Conservation (phyloP, 2,888 invertebrate species). For the Syrista parreyssii region DNA sequence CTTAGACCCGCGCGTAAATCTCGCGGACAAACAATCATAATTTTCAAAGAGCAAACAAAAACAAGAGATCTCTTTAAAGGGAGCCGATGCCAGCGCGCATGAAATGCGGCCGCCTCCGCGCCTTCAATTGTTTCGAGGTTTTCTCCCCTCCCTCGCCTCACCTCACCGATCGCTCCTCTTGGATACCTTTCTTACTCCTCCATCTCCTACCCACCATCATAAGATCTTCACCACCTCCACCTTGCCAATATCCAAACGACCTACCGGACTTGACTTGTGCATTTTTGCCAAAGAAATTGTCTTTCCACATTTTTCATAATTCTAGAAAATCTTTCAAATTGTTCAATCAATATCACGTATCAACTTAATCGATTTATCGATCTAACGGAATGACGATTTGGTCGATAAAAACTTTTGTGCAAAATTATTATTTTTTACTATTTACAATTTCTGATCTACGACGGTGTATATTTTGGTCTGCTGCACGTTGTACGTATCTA, state of each 20-base stretch:
- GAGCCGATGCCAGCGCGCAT: conserved; percentile 58
- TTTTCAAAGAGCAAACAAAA: conserved; percentile 61
- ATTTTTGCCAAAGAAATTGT: neutral
- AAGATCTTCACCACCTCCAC: conserved; percentile 7
- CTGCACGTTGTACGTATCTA: neutral
- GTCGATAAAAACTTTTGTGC: neutral
- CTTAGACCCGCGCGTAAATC: conserved; percentile 50
- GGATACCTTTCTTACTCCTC: conserved; percentile 19
- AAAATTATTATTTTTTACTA: neutral
- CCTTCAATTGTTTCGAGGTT: conserved; percentile 62
- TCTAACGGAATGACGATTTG: neutral
- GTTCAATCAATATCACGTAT: neutral
- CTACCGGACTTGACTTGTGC: neutral
- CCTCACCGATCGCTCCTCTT: conserved; percentile 13
- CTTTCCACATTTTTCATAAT: neutral
- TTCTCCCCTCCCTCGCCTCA: conserved; percentile 36
- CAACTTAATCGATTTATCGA: neutral
- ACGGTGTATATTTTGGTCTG: neutral
- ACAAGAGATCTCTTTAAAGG: conserved; percentile 53
- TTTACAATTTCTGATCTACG: neutral
- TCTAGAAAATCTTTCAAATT: neutral
- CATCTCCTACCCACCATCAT: conserved; percentile 10
- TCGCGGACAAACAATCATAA: conserved; percentile 64
- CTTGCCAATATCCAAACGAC: neutral
- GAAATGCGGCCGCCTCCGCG: conserved; percentile 61